Evolutionary conservation across 2,888 invertebrate species (phyloP), one percentile per base, ranked within the genome.

Genomic region (Himalopsyche japonica): DNA sequence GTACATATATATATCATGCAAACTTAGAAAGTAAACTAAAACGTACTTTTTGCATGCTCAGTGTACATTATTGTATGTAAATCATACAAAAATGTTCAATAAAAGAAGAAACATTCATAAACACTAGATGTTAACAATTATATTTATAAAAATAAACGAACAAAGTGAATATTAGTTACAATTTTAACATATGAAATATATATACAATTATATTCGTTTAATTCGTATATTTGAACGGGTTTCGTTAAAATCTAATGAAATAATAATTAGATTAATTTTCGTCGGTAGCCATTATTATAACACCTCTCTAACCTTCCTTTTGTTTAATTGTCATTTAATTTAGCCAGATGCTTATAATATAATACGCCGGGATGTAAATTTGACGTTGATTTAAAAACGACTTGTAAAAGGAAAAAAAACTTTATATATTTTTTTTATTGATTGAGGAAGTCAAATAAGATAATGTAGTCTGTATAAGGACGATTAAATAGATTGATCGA

Each of bases 401-500:
- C 57, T n/a, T 24, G 6, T 57, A 57, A 24, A 15, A 43, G 8
- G n/a, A 20, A 57, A 57, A 57, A 57, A 57, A 15, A 20, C 20
- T 10, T n/a, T 49, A 0, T 18, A 49, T 18, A 49, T 49, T 49
- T 1, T 57, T 57, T 20, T 20, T n/a, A n/a, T 57, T 1, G 15
- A 57, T 8, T 57, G 24, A 57, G 20, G 24, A 4, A 8, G 24
- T 57, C 57, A 57, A 57, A 57, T 20, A 57, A 20, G 20, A 57
- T 43, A 37, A 20, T 49, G 49, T 20, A 57, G 20, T 57, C 24
- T 20, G 24, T 79, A 48, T n/a, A 47, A 37, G 24, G 47, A 79
- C 47, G 34, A 83, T 83, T 49, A n/a, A 34, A 30, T 37, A 24
- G 49, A 64, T 43, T 48, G 43, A 82, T 82, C 34, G 80, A 82